Evolutionary conservation across 1,140 invertebrate genomes (phyloP), one percentile per base, ranked within the genome.

Genomic region (Drosophila kanapiae): DNA sequence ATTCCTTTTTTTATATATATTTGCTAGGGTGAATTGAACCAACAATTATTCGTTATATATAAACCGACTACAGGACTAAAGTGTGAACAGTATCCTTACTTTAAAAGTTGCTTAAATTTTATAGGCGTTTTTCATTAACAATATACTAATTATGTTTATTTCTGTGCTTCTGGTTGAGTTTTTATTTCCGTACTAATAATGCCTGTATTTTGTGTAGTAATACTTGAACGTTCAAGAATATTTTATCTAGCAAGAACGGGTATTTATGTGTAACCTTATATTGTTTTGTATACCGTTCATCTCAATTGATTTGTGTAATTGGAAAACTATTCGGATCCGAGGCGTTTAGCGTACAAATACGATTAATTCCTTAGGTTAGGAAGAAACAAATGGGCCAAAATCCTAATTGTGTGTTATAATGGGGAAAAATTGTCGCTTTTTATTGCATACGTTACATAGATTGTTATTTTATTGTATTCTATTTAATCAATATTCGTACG

Each of bases 371-470:
- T 65, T 40, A 10, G n/a, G 27, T 67, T 37, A 33, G 47, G 11
- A 13, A 11, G 10, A 31, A 70, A 58, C 49, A 61, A 68, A 61
- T 68, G 64, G 45, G 47, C 57, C 57, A 57, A 75, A 70, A 78
- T 75, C 67, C 48, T 68, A 64, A 38, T 47, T 75, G 18, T 56
- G 33, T 58, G 53, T 51, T 70, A 13, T 37, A 54, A 47, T 40
- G 31, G 47, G 65, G 67, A 63, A 81, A 81, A 82, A 82, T 80
- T 69, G 71, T 83, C 58, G 43, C 56, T 74, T 72, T 45, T 88
- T 88, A 88, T 88, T 88, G 80, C 74, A 81, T 88, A 75, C 62
- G 74, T 88, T 88, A 71, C 84, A 64, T 69, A 80, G 80, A 81
- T 88, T 88, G 78, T 51, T 78, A 53, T 49, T 54, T 71, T 65